Evolutionary conservation across 2,888 invertebrate species (phyloP), one percentile per base, ranked within the genome.

Genomic region (Craniophora ligustri): DNA sequence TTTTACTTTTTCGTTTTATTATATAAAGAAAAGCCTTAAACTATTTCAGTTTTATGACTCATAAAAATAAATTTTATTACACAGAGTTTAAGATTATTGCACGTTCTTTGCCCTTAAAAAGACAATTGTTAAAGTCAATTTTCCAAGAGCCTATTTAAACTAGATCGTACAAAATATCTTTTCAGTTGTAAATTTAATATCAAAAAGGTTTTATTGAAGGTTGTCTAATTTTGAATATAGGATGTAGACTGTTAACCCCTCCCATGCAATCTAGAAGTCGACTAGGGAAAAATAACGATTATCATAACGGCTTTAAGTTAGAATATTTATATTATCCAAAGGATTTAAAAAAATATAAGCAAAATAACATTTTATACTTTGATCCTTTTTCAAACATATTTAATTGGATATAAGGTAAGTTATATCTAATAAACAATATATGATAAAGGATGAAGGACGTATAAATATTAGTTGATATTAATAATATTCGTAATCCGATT

Each of bases 191-290:
- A 16, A 16, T 4, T n/a, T n/a, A 2, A n/a, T 26, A 1, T 0
- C 1, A 16, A 32, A 32, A 8, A 14, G 6, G 1, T 36, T 38
- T 23, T 15, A 13, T 48, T 31, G 16, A 36, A 28, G 57, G 31
- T 10, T 11, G n/a, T 49, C n/a, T 5, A 34, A 18, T 14, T 14
- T 31, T 26, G 3, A 34, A 42, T 7, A 18, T 28, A 36, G 5
- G 32, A 54, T 54, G 26, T 57, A 10, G 45, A 32, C 41, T 15
- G 30, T 11, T 39, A 10, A 11, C n/a, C 28, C 28, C 34, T 40
- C 40, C 36, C 13, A 26, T 65, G 56, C 56, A 65, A 64, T 63
- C 48, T 61, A 38, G 47, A 65, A 48, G 32, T 65, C 47, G 45
- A 65, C 42, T 46, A 41, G 30, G 46, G n/a, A 46, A 36, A 51